Conservation (phyloP, 2,113 vertebrate genomes). For the Struthidea cinerea region DNA sequence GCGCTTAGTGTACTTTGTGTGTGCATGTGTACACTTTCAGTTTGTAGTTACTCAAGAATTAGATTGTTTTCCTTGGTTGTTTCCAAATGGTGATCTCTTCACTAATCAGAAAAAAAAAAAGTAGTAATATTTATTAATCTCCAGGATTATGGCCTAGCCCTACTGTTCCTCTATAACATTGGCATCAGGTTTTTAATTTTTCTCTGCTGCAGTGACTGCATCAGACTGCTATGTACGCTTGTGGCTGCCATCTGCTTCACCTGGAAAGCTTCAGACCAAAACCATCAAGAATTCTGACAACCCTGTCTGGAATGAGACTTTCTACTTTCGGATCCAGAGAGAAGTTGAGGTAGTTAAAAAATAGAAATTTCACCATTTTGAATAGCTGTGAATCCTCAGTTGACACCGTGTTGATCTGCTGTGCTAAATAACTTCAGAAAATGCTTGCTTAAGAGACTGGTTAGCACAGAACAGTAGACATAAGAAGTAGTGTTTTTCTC, state of each 20-base stretch:
- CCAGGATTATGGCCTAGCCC: not conserved
- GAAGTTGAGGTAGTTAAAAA: slow-evolving; percentile 77
- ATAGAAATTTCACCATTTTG: not conserved
- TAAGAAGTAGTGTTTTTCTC: not conserved
- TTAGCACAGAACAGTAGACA: not conserved
- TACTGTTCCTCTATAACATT: not conserved
- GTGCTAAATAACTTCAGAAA: not conserved
- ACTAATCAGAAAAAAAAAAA: not conserved
- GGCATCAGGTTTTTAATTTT: not conserved
- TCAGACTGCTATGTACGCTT: slow-evolving; percentile 83
- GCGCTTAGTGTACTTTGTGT: not conserved
- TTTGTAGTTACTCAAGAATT: not conserved
- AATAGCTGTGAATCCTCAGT: not conserved
- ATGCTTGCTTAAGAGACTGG: not conserved
- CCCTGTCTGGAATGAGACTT: slow-evolving; percentile 85
- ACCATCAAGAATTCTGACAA: slow-evolving; percentile 71
- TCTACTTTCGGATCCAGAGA: slow-evolving; percentile 78
- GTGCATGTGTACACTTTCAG: not conserved
- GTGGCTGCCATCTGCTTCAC: slow-evolving; percentile 78
- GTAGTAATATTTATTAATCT: not conserved
- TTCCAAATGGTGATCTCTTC: not conserved
- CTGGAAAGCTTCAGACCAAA: slow-evolving; percentile 67
- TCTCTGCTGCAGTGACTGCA: slow-evolving; percentile 62
- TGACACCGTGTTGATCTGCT: not conserved
- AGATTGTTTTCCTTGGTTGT: not conserved